phyloP scores from a whole-genome alignment of 2,888 invertebrate species.

The Hypolimnas misippus region DNA sequence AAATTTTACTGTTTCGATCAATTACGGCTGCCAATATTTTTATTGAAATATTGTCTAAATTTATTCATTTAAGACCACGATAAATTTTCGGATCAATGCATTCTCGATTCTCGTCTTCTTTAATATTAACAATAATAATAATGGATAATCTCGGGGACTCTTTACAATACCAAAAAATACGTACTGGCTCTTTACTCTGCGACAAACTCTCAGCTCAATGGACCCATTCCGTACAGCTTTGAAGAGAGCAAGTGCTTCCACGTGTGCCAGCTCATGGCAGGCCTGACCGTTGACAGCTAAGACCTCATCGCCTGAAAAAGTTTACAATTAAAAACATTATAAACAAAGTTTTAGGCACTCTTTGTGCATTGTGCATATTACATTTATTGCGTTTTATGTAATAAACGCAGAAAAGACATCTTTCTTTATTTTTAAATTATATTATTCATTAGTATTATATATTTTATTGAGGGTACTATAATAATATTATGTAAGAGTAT shows the following conservation, averaged over 20 bases:
- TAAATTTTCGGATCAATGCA: too few relatives aligned
- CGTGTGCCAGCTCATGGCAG: conserved; percentile 91
- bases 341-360: too few relatives aligned
- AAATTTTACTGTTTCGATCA: too few relatives aligned
- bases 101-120: too few relatives aligned
- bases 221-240: conserved; percentile 91
- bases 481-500: not conserved
- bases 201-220: conserved; percentile 89
- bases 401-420: too few relatives aligned
- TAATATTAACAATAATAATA: too few relatives aligned
- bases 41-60: too few relatives aligned
- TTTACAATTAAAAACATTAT: not conserved
- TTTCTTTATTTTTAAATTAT: not conserved
- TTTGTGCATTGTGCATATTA: not conserved
- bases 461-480: not conserved
- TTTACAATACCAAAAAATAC: conserved; percentile 45
- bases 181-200: conserved; percentile 83
- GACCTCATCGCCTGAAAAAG: conserved; percentile 89
- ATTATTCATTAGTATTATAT: not conserved
- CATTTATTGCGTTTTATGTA: too few relatives aligned
- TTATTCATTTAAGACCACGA: too few relatives aligned
- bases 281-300: conserved; percentile 92
- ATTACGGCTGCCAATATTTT: too few relatives aligned
- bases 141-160: too few relatives aligned
- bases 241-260: conserved; percentile 91